A percentile compares a stretch with the other conserved stretches of the same genome.
phyloP scores from a whole-genome alignment of 2,888 invertebrate species.

The Lymantria monacha region DNA sequence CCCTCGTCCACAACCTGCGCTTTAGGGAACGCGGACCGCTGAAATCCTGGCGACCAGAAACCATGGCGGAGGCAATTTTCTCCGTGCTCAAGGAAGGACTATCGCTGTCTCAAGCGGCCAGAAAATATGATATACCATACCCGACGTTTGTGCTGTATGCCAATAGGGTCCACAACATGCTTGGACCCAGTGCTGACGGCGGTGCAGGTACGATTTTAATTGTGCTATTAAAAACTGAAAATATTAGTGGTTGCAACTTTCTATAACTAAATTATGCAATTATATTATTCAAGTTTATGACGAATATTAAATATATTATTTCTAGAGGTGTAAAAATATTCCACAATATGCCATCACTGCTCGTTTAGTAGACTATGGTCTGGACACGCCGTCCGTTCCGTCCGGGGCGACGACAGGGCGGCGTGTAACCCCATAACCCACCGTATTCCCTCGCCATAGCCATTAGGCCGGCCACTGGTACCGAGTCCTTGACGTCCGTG shows the following conservation, averaged over 20 bases:
- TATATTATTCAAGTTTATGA: background rate
- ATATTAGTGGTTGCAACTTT: background rate
- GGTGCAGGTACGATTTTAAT: conserved; percentile 87
- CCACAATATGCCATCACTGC: too few species aligned
- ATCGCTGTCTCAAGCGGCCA: conserved; percentile 93
- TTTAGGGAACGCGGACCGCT: conserved; percentile 96
- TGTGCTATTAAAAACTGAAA: conserved; percentile 4
- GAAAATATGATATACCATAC: conserved; percentile 97
- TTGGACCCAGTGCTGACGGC: conserved; percentile 95
- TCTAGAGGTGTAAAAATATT: too few species aligned
- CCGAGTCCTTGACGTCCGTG: too few species aligned
- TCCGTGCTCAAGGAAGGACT: conserved; percentile 95
- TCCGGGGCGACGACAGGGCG: too few species aligned
- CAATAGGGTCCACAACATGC: conserved; percentile 96
- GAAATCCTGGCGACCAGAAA: conserved; percentile 96
- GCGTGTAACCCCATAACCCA: too few species aligned
- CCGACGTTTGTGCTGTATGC: conserved; percentile 97
- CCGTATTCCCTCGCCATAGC: too few species aligned
- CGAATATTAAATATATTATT: background rate
- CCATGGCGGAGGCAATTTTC: conserved; percentile 97
- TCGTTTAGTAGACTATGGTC: too few species aligned
- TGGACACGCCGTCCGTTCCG: too few species aligned
- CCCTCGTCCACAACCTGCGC: conserved; percentile 93
- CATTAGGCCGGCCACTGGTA: too few species aligned
- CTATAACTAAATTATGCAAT: background rate